These are phyloP conservation scores for Junonia oenone DNA, from an alignment of 2,888 invertebrate species.

Conservation along the genomic window DNA sequence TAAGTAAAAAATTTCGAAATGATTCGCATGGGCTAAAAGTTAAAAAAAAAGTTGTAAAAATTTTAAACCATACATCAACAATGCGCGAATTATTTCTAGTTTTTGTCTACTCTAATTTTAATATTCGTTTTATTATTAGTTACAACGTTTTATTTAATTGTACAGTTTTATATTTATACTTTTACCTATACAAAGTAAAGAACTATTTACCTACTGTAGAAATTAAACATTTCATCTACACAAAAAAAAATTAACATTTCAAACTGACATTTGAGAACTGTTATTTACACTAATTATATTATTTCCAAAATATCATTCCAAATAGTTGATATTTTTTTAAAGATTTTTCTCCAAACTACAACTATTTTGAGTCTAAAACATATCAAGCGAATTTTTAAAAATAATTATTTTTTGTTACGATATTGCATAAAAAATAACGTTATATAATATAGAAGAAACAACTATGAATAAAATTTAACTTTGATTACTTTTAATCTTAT, in stretches of 20 bases:
- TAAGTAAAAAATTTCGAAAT: too few relatives aligned
- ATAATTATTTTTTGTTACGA: conserved; percentile 20
- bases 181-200: not conserved
- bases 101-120: too few relatives aligned
- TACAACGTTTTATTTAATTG: too few relatives aligned
- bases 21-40: not conserved
- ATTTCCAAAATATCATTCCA: not conserved
- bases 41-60: too few relatives aligned
- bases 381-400: conserved; percentile 47
- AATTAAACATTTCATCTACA: conserved; percentile 3
- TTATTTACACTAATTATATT: conserved; percentile 15
- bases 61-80: too few relatives aligned
- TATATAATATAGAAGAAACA: not conserved
- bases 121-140: too few relatives aligned
- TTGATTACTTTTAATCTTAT: conserved; percentile 22
- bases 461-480: not conserved
- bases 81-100: too few relatives aligned
- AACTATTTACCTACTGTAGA: conserved; percentile 12
- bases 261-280: conserved; percentile 10
- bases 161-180: not conserved
- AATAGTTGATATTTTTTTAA: conserved; percentile 10
- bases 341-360: not conserved
- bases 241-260: not conserved
- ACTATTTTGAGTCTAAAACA: conserved; percentile 35
- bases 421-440: conserved; percentile 1